A percentile compares a stretch with the other conserved stretches of the same genome.
Evolutionary conservation across 2,888 invertebrate species (phyloP).

Genomic region (Drosophila setosimentum): DNA sequence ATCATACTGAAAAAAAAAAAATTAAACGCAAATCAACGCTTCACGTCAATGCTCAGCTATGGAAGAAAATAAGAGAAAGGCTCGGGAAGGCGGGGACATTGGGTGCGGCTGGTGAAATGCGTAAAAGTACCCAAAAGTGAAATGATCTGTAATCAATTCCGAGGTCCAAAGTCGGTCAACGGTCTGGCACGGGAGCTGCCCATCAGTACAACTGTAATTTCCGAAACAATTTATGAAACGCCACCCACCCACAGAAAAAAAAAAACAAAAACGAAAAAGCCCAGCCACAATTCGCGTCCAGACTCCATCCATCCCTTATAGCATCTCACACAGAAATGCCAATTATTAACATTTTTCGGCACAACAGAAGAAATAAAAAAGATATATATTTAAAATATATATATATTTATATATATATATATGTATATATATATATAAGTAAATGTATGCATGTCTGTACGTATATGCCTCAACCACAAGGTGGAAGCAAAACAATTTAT

Average conservation of each 20-base stretch:
- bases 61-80: background rate
- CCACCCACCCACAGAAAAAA: background rate
- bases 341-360: slow-evolving; percentile 70
- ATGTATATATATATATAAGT: background rate
- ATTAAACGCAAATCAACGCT: slow-evolving; percentile 25
- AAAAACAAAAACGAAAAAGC: background rate
- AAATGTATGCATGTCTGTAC: background rate
- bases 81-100: background rate
- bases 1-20: slow-evolving; percentile 9
- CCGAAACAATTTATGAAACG: slow-evolving; percentile 68
- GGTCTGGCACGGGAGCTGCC: slow-evolving; percentile 24
- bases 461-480: slow-evolving; percentile 49
- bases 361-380: slow-evolving; percentile 27
- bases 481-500: slow-evolving; percentile 65
- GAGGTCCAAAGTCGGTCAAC: slow-evolving; percentile 43
- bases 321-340: slow-evolving; percentile 54
- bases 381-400: slow-evolving; percentile 11
- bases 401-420: background rate
- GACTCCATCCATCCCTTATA: slow-evolving; percentile 1
- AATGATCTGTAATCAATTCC: slow-evolving; percentile 78
- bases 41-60: slow-evolving; percentile 21
- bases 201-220: slow-evolving; percentile 59
- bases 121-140: slow-evolving; percentile 61
- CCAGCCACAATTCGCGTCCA: background rate
- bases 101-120: background rate